Percentiles rank a stretch among this genome's conserved stretches.
Evolutionary conservation across 2,888 invertebrate species (phyloP).

Genomic region (Diaphora mendica): DNA sequence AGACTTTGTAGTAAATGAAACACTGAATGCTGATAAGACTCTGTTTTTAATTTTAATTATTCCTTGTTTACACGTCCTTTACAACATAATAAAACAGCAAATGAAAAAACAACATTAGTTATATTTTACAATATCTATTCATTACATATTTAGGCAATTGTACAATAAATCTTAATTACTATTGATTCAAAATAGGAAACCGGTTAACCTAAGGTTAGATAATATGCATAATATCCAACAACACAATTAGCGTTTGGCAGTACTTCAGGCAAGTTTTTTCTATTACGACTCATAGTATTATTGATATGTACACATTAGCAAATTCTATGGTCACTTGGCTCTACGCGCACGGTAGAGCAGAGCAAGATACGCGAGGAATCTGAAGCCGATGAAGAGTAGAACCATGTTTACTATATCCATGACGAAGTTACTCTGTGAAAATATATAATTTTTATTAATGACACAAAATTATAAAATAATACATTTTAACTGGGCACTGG

Average conservation of each 20-base stretch:
- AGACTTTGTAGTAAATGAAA: background rate
- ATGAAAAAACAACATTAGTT: background rate
- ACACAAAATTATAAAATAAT: background rate
- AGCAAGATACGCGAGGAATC: conserved; percentile 91
- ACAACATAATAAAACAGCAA: background rate
- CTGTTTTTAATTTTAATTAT: background rate
- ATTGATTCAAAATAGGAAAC: background rate
- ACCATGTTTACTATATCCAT: conserved; percentile 91
- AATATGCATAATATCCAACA: background rate
- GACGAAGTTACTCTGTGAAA: conserved; percentile 71
- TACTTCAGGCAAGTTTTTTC: background rate
- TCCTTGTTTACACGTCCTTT: background rate
- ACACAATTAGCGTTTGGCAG: background rate
- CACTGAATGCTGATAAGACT: background rate
- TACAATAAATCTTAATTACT: background rate
- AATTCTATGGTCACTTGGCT: conserved; percentile 75
- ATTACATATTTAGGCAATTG: background rate
- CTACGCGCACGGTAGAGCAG: conserved; percentile 89
- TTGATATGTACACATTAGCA: background rate
- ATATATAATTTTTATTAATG: background rate
- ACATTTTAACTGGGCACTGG: too few relatives aligned
- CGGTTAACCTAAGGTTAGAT: background rate
- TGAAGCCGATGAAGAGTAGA: conserved; percentile 90
- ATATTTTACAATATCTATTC: background rate
- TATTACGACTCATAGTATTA: background rate